A percentile compares a stretch with the other conserved stretches of the same genome.
phyloP scores from a whole-genome alignment of 2,113 vertebrate genomes.

The Neofelis nebulosa region DNA sequence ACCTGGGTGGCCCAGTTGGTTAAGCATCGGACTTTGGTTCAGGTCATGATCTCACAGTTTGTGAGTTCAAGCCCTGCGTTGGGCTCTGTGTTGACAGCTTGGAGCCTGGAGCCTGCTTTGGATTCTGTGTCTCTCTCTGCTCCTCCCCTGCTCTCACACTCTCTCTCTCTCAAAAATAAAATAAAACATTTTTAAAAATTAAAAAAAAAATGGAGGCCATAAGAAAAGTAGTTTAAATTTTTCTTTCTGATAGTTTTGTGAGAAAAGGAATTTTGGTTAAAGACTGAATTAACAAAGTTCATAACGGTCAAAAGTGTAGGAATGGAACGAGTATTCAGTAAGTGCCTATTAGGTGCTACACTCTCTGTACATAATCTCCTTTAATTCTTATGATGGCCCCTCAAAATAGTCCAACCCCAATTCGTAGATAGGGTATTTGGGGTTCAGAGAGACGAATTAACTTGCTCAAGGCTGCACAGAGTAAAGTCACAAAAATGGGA shows the following conservation, averaged over 20 bases:
- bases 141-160: too few species aligned
- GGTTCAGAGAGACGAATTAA: slow-evolving; percentile 1
- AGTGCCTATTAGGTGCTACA: background rate
- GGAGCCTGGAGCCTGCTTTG: too few species aligned
- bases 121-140: too few species aligned
- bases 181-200: too few species aligned
- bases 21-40: too few species aligned
- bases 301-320: background rate
- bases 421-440: background rate
- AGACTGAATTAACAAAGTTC: background rate
- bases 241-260: slow-evolving; percentile 16
- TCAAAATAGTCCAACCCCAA: background rate
- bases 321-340: background rate
- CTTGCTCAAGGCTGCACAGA: background rate
- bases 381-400: background rate
- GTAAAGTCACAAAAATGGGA: background rate
- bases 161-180: too few species aligned
- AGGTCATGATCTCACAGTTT: too few species aligned
- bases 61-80: too few species aligned
- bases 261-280: background rate
- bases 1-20: too few species aligned
- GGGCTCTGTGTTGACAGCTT: too few species aligned
- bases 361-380: background rate
- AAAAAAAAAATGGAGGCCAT: background rate
- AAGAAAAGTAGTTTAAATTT: background rate